These are phyloP conservation scores for Nicator chloris DNA, from an alignment of 2,113 vertebrate genomes.

Conservation along the genomic window DNA sequence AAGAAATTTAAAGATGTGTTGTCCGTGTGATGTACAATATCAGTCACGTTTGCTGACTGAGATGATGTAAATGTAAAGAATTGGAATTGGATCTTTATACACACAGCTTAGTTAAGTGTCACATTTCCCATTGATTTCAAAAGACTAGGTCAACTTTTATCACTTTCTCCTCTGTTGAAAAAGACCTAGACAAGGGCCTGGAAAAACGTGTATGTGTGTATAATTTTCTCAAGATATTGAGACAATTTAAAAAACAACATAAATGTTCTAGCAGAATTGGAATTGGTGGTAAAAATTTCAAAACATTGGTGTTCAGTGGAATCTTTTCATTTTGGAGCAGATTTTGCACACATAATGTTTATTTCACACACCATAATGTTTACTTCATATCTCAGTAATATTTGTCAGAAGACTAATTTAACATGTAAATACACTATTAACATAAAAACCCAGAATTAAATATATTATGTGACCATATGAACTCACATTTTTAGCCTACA, in stretches of 20 bases:
- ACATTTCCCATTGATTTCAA: not conserved
- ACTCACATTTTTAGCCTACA: not conserved
- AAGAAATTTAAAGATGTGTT: not conserved
- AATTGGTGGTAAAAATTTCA: not conserved
- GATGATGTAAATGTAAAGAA: not conserved
- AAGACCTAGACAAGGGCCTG: not conserved
- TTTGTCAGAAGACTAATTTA: not conserved
- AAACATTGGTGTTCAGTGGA: not conserved
- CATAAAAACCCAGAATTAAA: not conserved
- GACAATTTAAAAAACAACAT: not conserved
- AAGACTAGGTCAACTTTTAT: not conserved
- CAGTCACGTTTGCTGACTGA: not conserved
- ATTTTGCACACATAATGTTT: not conserved
- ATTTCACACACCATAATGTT: not conserved
- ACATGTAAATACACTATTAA: not conserved
- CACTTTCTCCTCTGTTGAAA: not conserved
- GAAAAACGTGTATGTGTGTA: not conserved
- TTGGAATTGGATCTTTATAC: not conserved
- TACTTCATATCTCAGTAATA: not conserved
- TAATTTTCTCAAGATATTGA: not conserved
- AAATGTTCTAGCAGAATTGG: not conserved
- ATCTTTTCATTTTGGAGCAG: not conserved
- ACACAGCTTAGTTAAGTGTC: not conserved
- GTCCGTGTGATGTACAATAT: rapidly evolving
- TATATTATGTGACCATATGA: not conserved